A percentile compares a stretch with the other conserved stretches of the same genome.
Conservation (phyloP, 2,113 vertebrate genomes). For the Dicaeum eximium region DNA sequence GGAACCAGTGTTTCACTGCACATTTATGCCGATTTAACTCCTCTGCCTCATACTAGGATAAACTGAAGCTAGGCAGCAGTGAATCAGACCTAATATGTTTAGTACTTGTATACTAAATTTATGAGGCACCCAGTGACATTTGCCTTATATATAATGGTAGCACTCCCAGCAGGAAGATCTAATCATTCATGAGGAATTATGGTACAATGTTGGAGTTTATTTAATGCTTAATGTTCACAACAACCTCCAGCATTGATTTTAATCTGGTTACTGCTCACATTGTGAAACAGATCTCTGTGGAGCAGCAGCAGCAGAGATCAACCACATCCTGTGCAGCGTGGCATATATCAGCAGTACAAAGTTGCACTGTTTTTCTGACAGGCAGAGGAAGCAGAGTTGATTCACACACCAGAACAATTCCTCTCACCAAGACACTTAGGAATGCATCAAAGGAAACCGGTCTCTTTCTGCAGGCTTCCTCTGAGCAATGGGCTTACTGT, state of each 20-base stretch:
- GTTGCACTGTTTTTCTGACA: slow-evolving; percentile 17
- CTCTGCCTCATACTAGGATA: not conserved
- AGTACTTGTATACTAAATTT: slow-evolving; percentile 39
- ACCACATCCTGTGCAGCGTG: not conserved
- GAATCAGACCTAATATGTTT: slow-evolving; percentile 37
- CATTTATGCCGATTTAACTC: not conserved
- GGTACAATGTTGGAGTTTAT: slow-evolving; percentile 16
- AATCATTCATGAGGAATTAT: slow-evolving; percentile 45
- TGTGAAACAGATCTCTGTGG: not conserved
- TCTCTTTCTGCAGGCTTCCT: slow-evolving; percentile 46
- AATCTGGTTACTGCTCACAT: slow-evolving; percentile 8
- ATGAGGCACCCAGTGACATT: slow-evolving; percentile 47
- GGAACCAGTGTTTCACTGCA: not conserved
- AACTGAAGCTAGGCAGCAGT: slow-evolving; percentile 21
- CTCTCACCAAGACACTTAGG: slow-evolving; percentile 42
- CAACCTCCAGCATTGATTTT: slow-evolving; percentile 42
- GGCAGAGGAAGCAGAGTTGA: slow-evolving; percentile 32
- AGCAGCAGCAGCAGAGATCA: not conserved
- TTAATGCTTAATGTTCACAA: slow-evolving; percentile 31
- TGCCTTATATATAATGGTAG: slow-evolving; percentile 49
- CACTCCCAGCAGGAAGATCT: slow-evolving; percentile 49
- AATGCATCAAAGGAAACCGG: slow-evolving; percentile 52
- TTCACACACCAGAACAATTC: slow-evolving; percentile 25
- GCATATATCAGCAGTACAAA: not conserved
- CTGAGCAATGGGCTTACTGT: slow-evolving; percentile 26